A percentile compares a stretch with the other conserved stretches of the same genome.
phyloP scores from a whole-genome alignment of 2,113 vertebrate species.

The Colistium nudipinnis region DNA sequence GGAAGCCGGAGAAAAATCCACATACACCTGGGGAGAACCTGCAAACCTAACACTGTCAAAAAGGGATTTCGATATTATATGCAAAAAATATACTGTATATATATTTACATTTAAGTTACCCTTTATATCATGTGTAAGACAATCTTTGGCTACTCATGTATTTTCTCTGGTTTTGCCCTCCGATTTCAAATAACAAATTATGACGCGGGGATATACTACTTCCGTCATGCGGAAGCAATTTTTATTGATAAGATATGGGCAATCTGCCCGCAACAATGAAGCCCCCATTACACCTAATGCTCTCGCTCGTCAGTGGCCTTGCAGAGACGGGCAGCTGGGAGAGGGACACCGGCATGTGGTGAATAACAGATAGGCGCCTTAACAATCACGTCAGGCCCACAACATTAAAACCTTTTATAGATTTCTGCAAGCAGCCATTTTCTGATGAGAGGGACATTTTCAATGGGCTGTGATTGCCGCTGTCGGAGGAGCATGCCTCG shows the following conservation, averaged over 20 bases:
- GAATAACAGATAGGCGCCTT: slow-evolving; percentile 78
- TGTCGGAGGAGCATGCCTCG: slow-evolving; percentile 61
- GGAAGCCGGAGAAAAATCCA: no score
- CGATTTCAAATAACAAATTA: slow-evolving; percentile 46
- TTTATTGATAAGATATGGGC: slow-evolving; percentile 76
- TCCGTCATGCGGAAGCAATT: slow-evolving; percentile 73
- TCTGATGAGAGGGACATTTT: slow-evolving; percentile 69
- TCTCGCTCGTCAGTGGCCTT: slow-evolving; percentile 57
- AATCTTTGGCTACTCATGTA: background rate
- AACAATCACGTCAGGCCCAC: slow-evolving; percentile 71
- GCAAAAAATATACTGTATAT: no score
- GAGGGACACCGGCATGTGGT: slow-evolving; percentile 67
- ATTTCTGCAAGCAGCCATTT: slow-evolving; percentile 75
- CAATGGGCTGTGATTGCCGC: slow-evolving; percentile 75
- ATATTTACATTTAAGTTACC: background rate
- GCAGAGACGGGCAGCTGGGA: slow-evolving; percentile 46
- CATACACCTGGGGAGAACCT: no score
- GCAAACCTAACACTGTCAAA: no score
- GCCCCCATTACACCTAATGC: slow-evolving; percentile 67
- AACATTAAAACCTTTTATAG: slow-evolving; percentile 81
- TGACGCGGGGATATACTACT: slow-evolving; percentile 49
- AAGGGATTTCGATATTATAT: no score
- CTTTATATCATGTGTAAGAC: background rate
- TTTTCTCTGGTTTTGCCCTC: slow-evolving; percentile 2
- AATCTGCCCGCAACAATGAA: slow-evolving; percentile 64